phyloP scores from a whole-genome alignment of 1,140 invertebrate genomes.

The Meloidogyne floridensis region DNA sequence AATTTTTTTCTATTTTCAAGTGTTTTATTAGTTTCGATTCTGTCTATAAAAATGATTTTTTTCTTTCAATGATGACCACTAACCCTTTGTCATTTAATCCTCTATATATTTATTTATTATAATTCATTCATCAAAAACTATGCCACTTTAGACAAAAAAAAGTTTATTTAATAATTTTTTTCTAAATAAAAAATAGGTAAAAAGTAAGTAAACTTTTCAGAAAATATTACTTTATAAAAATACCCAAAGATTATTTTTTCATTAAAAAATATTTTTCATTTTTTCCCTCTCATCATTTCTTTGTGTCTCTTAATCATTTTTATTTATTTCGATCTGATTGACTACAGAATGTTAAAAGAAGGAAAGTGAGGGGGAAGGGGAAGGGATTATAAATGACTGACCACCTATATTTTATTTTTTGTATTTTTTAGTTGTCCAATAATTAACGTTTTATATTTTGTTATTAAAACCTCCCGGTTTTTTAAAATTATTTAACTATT shows the following conservation, averaged over 20 bases:
- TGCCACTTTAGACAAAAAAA: too few species aligned
- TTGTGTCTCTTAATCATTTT: not conserved
- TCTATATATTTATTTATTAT: not conserved
- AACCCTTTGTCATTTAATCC: not conserved
- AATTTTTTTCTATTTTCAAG: too few species aligned
- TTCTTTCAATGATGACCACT: not conserved
- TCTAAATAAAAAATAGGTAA: too few species aligned
- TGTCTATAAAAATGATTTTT: not conserved
- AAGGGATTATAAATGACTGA: not conserved
- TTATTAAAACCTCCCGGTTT: too few species aligned
- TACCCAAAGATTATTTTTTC: too few species aligned
- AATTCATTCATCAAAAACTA: too few species aligned
- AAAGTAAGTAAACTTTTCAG: too few species aligned
- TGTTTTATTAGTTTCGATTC: too few species aligned
- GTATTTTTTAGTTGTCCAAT: too few species aligned
- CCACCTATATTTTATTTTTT: not conserved
- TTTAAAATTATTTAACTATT: not conserved
- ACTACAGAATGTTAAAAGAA: not conserved
- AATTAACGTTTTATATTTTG: too few species aligned
- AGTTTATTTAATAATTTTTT: not conserved
- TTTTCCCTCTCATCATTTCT: not conserved
- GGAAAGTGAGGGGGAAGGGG: not conserved
- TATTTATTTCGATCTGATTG: conserved; percentile 3
- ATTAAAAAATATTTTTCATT: not conserved
- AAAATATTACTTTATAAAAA: too few species aligned